Base-by-base conservation (phyloP, 2,113 vertebrate species). In the Scytalopus superciliaris region DNA sequence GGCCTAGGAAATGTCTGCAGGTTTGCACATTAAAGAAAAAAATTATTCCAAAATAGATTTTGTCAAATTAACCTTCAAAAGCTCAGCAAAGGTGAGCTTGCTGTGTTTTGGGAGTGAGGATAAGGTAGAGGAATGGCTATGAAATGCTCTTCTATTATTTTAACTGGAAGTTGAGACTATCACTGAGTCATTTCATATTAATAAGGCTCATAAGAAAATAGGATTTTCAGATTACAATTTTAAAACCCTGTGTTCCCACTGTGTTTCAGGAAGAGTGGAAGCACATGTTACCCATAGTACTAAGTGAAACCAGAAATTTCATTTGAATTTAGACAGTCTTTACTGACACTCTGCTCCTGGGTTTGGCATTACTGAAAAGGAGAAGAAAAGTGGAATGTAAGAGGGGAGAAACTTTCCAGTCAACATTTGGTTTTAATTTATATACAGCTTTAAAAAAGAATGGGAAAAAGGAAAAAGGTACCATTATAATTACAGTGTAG, bases 241-340 rank as follows among this genome's bases (percentile, higher is more conserved):
- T 87, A 94, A 95, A 96, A 42, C 45, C 33, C 62, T 6, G 1
- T 56, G 42, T 89, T 96, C 82, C 89, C 64, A 44, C 87, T 93
- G 56, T 96, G 70, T 95, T 87, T 93, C 66, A 33, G 76, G 62
- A 96, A 87, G 72, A 96, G 94, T 70, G 77, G 92, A 97, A 97
- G 94, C 96, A 95, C 57, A 89, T 95, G 67, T 88, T 92, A 63
- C 93, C 73, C 64, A 84, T 37, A 73, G 86, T 60, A 70, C 81
- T 97, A 94, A 97, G 87, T 93, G 66, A 96, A 97, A 97, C 74
- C 97, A 97, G 96, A 97, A 95, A 96, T 97, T 91, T 91, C 18
- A 3, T 96, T 94, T 96, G 85, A 93, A 50, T 93, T 89, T 91
- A 83, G 55, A 56, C 70, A 50, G 79, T 92, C 57, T 89, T 83